Conservation (phyloP, 2,113 vertebrate genomes). For the Formicarius rufipectus region DNA sequence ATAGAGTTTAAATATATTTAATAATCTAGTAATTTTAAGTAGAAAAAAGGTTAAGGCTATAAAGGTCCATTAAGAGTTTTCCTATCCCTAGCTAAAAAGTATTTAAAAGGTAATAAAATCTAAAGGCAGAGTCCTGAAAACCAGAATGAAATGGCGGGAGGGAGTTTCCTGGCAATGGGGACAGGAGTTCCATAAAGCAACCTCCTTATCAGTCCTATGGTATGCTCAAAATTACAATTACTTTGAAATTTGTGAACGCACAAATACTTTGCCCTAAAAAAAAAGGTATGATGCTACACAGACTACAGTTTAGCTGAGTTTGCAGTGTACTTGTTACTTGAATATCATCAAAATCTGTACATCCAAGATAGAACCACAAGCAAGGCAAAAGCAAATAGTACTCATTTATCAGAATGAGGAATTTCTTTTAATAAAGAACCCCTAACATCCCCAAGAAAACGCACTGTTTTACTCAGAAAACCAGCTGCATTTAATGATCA, state of each 20-base stretch:
- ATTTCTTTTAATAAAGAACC: not conserved
- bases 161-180: not conserved
- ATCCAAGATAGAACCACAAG: not conserved
- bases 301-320: not conserved
- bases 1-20: not conserved
- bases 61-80: not conserved
- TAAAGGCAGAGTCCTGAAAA: not conserved
- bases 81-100: not conserved
- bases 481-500: not conserved
- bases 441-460: accelerated
- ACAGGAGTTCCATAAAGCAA: not conserved
- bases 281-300: not conserved
- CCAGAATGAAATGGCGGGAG: not conserved
- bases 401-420: not conserved
- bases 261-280: not conserved
- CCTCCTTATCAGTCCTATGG: not conserved
- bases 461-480: not conserved
- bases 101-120: not conserved
- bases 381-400: not conserved
- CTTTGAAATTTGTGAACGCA: not conserved
- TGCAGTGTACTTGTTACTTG: not conserved
- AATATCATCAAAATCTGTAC: not conserved
- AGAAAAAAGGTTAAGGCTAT: not conserved
- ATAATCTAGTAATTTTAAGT: not conserved
- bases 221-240: not conserved